Percentiles rank a stretch among this genome's conserved stretches.
Conservation (phyloP, 2,113 vertebrate genomes). For the Panthera uncia region DNA sequence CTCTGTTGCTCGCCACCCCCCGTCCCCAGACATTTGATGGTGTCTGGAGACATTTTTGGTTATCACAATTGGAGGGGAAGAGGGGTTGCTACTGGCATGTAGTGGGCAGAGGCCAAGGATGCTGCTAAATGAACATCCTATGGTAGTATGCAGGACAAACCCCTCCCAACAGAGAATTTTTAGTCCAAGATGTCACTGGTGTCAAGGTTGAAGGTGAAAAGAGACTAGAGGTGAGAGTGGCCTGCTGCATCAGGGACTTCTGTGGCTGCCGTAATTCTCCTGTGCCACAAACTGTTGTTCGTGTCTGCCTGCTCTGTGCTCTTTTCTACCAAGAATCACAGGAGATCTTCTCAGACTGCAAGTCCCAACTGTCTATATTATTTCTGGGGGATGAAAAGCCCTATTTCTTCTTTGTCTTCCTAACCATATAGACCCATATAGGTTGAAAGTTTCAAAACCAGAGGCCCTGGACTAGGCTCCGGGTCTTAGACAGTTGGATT, state of each 20-base stretch:
- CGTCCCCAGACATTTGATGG: neutral
- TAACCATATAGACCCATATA: neutral
- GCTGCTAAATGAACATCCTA: neutral
- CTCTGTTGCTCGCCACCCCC: neutral
- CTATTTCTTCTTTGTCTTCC: neutral
- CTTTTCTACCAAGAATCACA: neutral
- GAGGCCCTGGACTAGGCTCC: neutral
- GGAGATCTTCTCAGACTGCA: neutral
- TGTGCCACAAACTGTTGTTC: neutral
- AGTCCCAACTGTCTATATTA: neutral
- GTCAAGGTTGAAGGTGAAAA: neutral
- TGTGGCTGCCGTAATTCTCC: neutral
- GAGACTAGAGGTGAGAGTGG: neutral
- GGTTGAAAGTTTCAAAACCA: neutral
- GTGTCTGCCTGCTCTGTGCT: neutral
- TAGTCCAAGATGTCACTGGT: neutral
- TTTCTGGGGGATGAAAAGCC: neutral
- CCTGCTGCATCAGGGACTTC: neutral
- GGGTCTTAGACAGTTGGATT: neutral
- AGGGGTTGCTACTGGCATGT: neutral
- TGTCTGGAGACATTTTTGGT: neutral
- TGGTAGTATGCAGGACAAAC: neutral
- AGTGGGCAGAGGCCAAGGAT: neutral
- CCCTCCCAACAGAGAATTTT: neutral
- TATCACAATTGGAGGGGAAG: neutral